Percentiles rank a stretch among this genome's conserved stretches.
These are phyloP conservation scores for Strigamia transsilvanica DNA, from an alignment of 2,888 invertebrate genomes.

Conservation along the genomic window DNA sequence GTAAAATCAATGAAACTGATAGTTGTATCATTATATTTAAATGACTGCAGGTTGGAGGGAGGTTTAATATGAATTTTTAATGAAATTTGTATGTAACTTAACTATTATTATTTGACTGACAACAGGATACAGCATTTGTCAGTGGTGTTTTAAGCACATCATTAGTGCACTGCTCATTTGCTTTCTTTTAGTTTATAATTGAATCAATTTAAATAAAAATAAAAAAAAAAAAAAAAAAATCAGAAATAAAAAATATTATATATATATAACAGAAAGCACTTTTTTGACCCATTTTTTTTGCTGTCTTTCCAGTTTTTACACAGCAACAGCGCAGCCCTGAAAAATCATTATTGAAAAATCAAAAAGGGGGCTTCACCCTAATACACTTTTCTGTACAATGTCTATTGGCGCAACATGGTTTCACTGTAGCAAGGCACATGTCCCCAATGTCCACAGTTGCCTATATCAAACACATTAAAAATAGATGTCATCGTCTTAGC, in stretches of 20 bases:
- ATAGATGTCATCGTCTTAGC: slow-evolving; percentile 49
- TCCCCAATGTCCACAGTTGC: slow-evolving; percentile 49
- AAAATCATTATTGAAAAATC: slow-evolving; percentile 49
- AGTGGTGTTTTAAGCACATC: too few relatives aligned
- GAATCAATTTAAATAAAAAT: too few relatives aligned
- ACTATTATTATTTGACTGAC: slow-evolving; percentile 12
- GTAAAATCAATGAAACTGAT: slow-evolving; percentile 16
- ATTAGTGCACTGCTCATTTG: too few relatives aligned
- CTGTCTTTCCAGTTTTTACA: background rate
- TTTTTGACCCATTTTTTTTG: background rate
- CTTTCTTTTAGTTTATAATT: too few relatives aligned
- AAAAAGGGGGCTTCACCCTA: slow-evolving; percentile 48
- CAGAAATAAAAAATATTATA: too few relatives aligned
- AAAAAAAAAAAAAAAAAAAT: too few relatives aligned
- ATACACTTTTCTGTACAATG: slow-evolving; percentile 19
- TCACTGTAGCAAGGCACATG: slow-evolving; percentile 28
- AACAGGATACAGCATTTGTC: background rate
- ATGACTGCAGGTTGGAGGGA: background rate
- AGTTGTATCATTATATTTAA: background rate
- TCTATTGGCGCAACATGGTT: background rate
- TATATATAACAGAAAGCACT: too few relatives aligned
- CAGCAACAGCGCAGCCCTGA: slow-evolving; percentile 1
- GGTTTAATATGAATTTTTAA: slow-evolving; percentile 15
- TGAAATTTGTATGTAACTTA: background rate
- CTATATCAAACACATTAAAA: slow-evolving; percentile 43